These are phyloP conservation scores for Chaetura pelagica DNA, from an alignment of 2,113 vertebrate genomes.

Conservation along the genomic window DNA sequence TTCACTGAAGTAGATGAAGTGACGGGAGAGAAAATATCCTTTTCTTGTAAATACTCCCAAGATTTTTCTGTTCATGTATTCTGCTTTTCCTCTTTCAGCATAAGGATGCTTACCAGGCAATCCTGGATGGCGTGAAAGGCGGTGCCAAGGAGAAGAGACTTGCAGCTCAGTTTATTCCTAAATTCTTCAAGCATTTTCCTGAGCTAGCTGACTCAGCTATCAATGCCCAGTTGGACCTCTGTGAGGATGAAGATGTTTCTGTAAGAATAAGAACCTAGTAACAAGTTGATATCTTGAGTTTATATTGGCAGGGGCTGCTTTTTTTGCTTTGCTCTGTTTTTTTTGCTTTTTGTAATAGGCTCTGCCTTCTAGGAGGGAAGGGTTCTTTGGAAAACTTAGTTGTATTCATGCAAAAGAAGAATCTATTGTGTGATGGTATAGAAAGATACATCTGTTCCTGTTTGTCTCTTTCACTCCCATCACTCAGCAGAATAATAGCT, in stretches of 20 bases:
- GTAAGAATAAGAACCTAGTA: constrained; percentile 77
- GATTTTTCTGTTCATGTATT: neutral
- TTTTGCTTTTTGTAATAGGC: neutral
- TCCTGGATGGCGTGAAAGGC: constrained; percentile 95
- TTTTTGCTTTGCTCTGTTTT: neutral
- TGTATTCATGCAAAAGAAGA: neutral
- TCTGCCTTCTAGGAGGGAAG: neutral
- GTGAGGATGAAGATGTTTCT: constrained; percentile 98
- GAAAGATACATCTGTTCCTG: neutral
- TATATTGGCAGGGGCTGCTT: neutral
- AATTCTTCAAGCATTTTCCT: constrained; percentile 98
- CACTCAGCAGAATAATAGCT: neutral
- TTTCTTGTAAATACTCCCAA: neutral
- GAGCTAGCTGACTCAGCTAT: constrained; percentile 95
- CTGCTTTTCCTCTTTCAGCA: constrained; percentile 79
- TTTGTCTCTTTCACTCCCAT: neutral
- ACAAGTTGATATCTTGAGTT: neutral
- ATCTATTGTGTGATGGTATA: neutral
- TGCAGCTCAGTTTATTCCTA: constrained; percentile 98
- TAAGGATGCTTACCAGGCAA: constrained; percentile 95
- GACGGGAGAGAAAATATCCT: neutral
- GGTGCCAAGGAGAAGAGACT: constrained; percentile 96
- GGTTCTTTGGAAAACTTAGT: neutral
- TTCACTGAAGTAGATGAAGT: neutral
- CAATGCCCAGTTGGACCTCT: constrained; percentile 96